Evolutionary conservation across 2,113 vertebrate species (phyloP).

Genomic region (Carassius gibelio): DNA sequence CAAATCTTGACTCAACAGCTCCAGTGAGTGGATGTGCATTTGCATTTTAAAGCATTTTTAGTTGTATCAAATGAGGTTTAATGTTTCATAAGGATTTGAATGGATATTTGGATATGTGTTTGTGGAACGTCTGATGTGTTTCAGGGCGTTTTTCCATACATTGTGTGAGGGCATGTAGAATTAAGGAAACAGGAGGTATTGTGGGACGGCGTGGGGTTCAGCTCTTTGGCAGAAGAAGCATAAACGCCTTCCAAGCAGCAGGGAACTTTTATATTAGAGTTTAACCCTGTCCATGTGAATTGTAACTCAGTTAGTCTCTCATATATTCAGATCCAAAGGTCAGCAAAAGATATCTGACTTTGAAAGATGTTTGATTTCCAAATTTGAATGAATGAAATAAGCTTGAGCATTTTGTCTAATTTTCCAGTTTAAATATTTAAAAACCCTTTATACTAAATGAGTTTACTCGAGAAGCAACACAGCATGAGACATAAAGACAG

Average conservation of each 20-base stretch:
- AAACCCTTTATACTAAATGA: not conserved
- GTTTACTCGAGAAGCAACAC: not conserved
- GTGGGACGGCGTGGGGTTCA: slow-evolving; percentile 6
- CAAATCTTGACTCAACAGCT: not conserved
- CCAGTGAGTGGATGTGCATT: not conserved
- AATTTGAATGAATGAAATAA: not conserved
- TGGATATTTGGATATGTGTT: not conserved
- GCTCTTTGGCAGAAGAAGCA: not conserved
- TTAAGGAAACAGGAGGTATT: slow-evolving; percentile 18
- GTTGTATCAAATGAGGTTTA: not conserved
- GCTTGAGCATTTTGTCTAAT: not conserved
- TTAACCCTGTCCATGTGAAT: not conserved
- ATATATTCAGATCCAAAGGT: not conserved
- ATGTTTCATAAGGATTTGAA: not conserved
- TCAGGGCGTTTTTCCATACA: slow-evolving; percentile 5
- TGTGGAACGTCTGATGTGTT: slow-evolving; percentile 5
- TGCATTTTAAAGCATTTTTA: not conserved
- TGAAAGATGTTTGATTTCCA: not conserved
- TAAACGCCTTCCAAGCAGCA: not conserved
- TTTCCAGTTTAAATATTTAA: not conserved
- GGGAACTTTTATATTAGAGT: slow-evolving; percentile 12
- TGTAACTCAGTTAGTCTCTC: slow-evolving; percentile 3
- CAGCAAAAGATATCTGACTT: not conserved
- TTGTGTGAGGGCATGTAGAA: not conserved
- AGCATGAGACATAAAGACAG: not conserved